These are phyloP conservation scores for Petroica traversi DNA, from an alignment of 2,113 vertebrate species.

Conservation along the genomic window DNA sequence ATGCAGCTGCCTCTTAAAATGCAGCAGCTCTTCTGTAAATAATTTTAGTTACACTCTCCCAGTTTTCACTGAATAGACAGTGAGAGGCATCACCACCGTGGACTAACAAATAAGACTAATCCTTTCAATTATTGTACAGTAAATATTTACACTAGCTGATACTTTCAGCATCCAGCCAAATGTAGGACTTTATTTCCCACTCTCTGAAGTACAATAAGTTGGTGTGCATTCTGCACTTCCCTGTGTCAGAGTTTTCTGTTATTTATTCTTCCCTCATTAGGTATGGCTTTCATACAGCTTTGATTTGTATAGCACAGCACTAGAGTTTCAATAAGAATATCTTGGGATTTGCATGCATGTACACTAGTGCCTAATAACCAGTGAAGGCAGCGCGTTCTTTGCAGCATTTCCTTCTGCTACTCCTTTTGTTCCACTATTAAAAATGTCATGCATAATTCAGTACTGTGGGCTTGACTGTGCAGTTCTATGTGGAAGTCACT, in stretches of 20 bases:
- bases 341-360: constrained; percentile 9
- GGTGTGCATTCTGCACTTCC: not conserved
- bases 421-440: constrained; percentile 49
- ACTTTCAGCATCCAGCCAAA: not conserved
- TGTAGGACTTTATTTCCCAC: not conserved
- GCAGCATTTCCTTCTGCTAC: constrained; percentile 11
- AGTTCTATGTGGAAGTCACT: not conserved
- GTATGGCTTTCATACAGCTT: constrained; percentile 11
- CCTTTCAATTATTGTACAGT: not conserved
- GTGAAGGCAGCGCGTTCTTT: not conserved
- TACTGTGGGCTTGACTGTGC: not conserved
- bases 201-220: not conserved
- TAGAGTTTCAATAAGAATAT: constrained; percentile 14
- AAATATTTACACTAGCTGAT: constrained; percentile 18
- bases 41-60: not conserved
- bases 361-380: constrained; percentile 17
- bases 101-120: not conserved
- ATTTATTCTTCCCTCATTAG: constrained; percentile 18
- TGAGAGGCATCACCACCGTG: not conserved
- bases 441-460: constrained; percentile 48
- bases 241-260: not conserved
- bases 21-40: not conserved
- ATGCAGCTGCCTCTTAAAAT: not conserved
- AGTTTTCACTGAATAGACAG: not conserved
- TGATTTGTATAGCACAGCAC: not conserved